A percentile compares a stretch with the other conserved stretches of the same genome.
These are phyloP conservation scores for Crocodylus rhombifer DNA, from an alignment of 2,797 vertebrate species.

Conservation along the genomic window DNA sequence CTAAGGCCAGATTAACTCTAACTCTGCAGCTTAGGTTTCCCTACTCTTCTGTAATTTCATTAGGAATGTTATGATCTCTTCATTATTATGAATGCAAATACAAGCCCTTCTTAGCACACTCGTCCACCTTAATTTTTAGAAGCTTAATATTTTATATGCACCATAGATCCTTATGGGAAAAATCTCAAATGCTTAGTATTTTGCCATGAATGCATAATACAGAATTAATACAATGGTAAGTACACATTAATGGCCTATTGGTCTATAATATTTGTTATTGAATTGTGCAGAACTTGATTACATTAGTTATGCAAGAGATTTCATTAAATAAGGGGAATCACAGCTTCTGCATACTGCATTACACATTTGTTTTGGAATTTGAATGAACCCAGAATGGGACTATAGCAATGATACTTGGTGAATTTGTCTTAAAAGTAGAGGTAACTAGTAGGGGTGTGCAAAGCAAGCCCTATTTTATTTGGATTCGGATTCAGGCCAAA, in stretches of 20 bases:
- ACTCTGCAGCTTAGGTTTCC: too few species aligned
- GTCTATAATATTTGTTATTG: neutral
- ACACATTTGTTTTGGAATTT: neutral
- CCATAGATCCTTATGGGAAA: neutral
- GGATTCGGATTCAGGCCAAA: too few species aligned
- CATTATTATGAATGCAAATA: neutral
- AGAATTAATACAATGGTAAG: neutral
- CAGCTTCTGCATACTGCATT: neutral
- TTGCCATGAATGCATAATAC: neutral
- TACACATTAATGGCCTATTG: neutral
- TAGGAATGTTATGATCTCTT: neutral
- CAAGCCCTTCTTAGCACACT: neutral
- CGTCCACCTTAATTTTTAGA: neutral
- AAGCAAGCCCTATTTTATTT: too few species aligned
- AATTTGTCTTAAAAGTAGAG: neutral
- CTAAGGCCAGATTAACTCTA: too few species aligned
- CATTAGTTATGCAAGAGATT: neutral
- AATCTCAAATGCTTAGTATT: neutral
- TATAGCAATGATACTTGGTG: neutral
- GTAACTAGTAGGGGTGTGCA: neutral
- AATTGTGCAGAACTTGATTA: neutral
- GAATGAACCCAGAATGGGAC: neutral
- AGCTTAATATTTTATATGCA: fast-evolving
- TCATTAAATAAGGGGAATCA: neutral
- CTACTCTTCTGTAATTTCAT: neutral